Percentiles rank a stretch among this genome's conserved stretches.
Evolutionary conservation across 37 sponge, comb jelly and placozoan genomes (phyloP).

Genomic region (Mnemiopsis leidyi): DNA sequence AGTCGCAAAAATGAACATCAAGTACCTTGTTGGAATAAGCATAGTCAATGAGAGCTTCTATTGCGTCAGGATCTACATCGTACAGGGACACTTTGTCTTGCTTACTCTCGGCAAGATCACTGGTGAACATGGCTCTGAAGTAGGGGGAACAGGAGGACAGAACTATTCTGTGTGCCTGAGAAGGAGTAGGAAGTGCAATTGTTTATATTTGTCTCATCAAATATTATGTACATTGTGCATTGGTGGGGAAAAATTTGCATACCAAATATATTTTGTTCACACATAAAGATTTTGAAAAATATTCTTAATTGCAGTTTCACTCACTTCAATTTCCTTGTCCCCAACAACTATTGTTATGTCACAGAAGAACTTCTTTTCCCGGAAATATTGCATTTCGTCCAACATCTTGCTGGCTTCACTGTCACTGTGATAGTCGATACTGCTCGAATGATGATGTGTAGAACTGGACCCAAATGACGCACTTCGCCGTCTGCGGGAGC

Average conservation of each 20-base stretch:
- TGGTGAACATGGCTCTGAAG: conserved; percentile 62
- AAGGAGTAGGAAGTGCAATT: too few relatives aligned
- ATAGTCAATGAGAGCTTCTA: conserved; percentile 50
- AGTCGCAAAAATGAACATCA: too few relatives aligned
- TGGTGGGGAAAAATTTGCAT: too few relatives aligned
- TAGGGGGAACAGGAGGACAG: conserved; percentile 62
- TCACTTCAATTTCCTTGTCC: conserved; percentile 46
- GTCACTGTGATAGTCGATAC: conserved; percentile 60
- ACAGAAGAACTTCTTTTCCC: conserved; percentile 61
- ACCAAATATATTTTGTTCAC: too few relatives aligned
- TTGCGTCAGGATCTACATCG: conserved; percentile 50
- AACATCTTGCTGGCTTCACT: conserved; percentile 56
- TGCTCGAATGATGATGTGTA: not conserved
- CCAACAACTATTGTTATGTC: conserved; percentile 60
- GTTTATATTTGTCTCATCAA: too few relatives aligned
- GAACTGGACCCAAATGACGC: not conserved
- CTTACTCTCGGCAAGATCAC: conserved; percentile 34
- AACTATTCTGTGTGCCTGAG: conserved; percentile 57
- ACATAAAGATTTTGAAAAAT: too few relatives aligned
- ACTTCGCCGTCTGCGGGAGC: not conserved
- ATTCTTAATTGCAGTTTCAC: too few relatives aligned
- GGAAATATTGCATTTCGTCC: conserved; percentile 63
- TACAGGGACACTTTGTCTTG: conserved; percentile 32
- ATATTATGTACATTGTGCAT: too few relatives aligned
- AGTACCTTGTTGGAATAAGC: conserved; percentile 54